phyloP scores from a whole-genome alignment of 1,140 invertebrate genomes.

The Ridgeia piscesae region DNA sequence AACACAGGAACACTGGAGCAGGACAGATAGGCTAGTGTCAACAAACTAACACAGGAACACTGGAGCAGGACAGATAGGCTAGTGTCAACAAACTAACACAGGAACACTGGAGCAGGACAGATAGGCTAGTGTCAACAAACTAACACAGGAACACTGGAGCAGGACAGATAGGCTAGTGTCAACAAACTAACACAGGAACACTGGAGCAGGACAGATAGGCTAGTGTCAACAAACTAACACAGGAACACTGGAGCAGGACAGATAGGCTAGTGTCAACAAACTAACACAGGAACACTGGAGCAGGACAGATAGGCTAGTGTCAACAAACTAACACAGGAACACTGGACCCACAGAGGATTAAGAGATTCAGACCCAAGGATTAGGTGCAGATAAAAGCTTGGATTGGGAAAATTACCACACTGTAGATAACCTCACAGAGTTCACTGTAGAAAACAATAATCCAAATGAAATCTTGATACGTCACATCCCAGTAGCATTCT shows the following conservation, averaged over 20 bases:
- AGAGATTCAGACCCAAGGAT: neutral
- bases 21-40: neutral
- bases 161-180: neutral
- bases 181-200: neutral
- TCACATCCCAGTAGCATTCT: neutral
- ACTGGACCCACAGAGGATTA: neutral
- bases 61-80: neutral
- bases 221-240: neutral
- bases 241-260: neutral
- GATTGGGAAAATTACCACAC: neutral
- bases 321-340: neutral
- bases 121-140: neutral
- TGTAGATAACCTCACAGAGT: neutral
- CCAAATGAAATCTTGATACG: neutral
- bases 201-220: neutral
- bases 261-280: neutral
- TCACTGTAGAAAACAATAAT: neutral
- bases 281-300: neutral
- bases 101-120: neutral
- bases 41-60: neutral
- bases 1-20: neutral
- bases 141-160: neutral
- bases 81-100: neutral
- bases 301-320: neutral
- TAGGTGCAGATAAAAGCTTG: neutral